Conservation (phyloP, 2,797 vertebrate species). For the Hipposideros larvatus region DNA sequence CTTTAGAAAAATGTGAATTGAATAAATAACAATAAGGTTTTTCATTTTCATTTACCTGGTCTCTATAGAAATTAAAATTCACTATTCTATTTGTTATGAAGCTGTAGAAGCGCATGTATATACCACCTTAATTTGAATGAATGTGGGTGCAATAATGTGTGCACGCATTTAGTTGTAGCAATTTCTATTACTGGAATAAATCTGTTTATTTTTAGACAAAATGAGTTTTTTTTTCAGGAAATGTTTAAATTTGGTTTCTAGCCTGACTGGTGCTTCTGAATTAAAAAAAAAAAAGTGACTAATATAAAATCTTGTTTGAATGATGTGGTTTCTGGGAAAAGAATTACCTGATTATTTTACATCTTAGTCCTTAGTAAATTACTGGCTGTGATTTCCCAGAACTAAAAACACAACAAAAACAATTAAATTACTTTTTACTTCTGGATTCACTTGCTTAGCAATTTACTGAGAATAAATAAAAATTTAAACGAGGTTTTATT, state of each 20-base stretch:
- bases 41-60: constrained; percentile 12
- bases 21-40: background rate
- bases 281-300: constrained; percentile 49
- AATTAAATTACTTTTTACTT: background rate
- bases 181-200: constrained; percentile 58
- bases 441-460: constrained; percentile 29
- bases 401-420: background rate
- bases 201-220: constrained; percentile 55
- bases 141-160: background rate
- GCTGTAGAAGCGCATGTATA: background rate
- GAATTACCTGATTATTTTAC: constrained; percentile 56
- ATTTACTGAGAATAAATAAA: constrained; percentile 11
- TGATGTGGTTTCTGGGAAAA: constrained; percentile 47
- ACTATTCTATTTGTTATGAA: background rate
- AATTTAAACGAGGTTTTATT: constrained; percentile 8
- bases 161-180: background rate
- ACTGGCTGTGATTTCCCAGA: background rate
- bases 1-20: constrained; percentile 40
- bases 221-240: constrained; percentile 21
- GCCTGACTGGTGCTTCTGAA: constrained; percentile 10
- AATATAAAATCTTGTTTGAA: constrained; percentile 62
- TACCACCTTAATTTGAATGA: constrained; percentile 16
- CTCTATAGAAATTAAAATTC: constrained; percentile 47
- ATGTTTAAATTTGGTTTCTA: constrained; percentile 43
- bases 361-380: constrained; percentile 24